These are phyloP conservation scores for Sebastiscus albofasciatus DNA, from an alignment of 2,797 vertebrate species.

Conservation along the genomic window DNA sequence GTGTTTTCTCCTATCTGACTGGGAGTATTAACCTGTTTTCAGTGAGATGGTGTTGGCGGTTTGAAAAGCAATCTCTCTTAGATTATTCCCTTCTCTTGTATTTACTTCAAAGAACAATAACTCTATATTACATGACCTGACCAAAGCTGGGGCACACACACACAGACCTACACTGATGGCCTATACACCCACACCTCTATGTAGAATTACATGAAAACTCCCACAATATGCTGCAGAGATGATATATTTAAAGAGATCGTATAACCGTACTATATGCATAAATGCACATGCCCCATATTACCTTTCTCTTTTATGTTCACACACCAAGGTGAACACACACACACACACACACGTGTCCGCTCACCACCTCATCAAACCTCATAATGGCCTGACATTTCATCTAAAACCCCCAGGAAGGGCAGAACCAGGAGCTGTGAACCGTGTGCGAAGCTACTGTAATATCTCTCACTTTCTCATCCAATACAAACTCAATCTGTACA, in stretches of 20 bases:
- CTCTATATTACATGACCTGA: slow-evolving; percentile 54
- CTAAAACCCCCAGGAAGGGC: slow-evolving; percentile 32
- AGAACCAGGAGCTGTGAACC: slow-evolving; percentile 34
- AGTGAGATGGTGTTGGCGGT: slow-evolving; percentile 8
- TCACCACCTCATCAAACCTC: slow-evolving; percentile 42
- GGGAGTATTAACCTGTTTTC: slow-evolving; percentile 35
- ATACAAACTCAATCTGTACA: slow-evolving; percentile 27
- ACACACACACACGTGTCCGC: background rate
- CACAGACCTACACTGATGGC: slow-evolving; percentile 19
- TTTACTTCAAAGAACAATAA: slow-evolving; percentile 62
- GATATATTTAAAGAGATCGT: slow-evolving; percentile 56
- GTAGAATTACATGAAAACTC: slow-evolving; percentile 30
- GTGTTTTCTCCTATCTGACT: slow-evolving; percentile 10
- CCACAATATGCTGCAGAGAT: slow-evolving; percentile 9
- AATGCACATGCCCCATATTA: slow-evolving; percentile 34
- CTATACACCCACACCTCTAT: slow-evolving; percentile 20
- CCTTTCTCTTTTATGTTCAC: slow-evolving; percentile 47
- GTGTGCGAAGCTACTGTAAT: slow-evolving; percentile 21
- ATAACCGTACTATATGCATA: slow-evolving; percentile 34
- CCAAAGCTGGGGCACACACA: slow-evolving; percentile 23
- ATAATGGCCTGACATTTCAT: slow-evolving; percentile 55
- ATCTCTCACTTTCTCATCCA: slow-evolving; percentile 32
- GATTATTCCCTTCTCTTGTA: slow-evolving; percentile 50
- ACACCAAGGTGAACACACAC: slow-evolving; percentile 10
- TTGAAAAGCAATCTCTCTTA: slow-evolving; percentile 54